Evolutionary conservation across 1,140 invertebrate species (phyloP).

Genomic region (Drosophila pectinifera): DNA sequence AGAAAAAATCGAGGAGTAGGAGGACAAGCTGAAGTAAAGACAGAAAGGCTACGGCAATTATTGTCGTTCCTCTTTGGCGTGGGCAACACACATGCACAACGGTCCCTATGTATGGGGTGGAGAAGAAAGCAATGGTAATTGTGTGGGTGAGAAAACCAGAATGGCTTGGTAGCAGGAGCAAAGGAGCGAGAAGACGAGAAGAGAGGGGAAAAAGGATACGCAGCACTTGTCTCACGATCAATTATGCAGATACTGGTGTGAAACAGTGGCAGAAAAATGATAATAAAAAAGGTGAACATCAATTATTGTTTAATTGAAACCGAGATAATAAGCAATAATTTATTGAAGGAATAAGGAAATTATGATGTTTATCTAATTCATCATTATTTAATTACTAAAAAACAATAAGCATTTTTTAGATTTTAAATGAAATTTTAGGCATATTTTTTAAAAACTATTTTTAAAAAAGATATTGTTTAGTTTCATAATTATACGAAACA

Average conservation of each 20-base stretch:
- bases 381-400: no score
- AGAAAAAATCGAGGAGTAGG: not conserved
- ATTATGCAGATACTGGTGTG: conserved; percentile 34
- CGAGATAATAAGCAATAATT: no score
- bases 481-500: not conserved
- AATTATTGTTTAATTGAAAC: not conserved
- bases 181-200: conserved; percentile 1
- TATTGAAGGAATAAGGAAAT: no score
- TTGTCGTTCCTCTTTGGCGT: conserved; percentile 30
- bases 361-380: no score
- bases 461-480: no score
- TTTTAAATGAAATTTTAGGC: no score
- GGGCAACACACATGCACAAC: conserved; percentile 24
- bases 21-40: conserved; percentile 2
- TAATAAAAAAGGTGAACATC: conserved; percentile 5
- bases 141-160: conserved; percentile 49
- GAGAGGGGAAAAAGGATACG: conserved; percentile 35
- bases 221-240: conserved; percentile 44
- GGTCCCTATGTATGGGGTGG: conserved; percentile 9
- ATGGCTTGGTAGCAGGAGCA: conserved; percentile 40
- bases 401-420: no score
- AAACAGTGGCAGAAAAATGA: conserved; percentile 1
- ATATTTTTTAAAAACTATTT: no score
- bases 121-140: conserved; percentile 17
- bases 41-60: conserved; percentile 44